Base-by-base conservation (phyloP, 1,140 invertebrate species). In the Drosophila malerkotliana region DNA sequence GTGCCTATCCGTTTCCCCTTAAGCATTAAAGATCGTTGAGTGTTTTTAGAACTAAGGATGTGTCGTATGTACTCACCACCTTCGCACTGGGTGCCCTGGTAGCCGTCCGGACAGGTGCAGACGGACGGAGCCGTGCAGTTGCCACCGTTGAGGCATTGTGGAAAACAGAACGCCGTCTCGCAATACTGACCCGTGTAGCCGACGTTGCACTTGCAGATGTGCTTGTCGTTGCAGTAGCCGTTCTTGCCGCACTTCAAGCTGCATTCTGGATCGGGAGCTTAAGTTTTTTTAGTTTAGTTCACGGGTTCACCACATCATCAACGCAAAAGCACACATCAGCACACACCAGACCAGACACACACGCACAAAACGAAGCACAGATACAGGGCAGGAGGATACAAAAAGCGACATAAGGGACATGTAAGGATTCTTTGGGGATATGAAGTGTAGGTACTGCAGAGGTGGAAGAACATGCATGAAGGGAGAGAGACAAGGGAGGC, bases 1-100 rank as follows among this genome's bases (percentile, higher is more conserved):
- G 18, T 18, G 18, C 18, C 18, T 18, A 18, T 18, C 18, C 18
- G 34, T n/a, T 15, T 28, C n/a, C 32, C 14, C 8, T 24, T 62
- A 62, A 57, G 56, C 63, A 77, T 61, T 59, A 66, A 68, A 72
- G n/a, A 51, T 52, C 34, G 10, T 37, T 37, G 34, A 37, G 34
- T 12, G 34, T 37, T 37, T 12, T 37, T 12, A 37, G 34, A 37
- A 10, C 32, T 8, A 34, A 56, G 14, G 14, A n/a, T 12, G 14
- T 39, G 55, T 18, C 18, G 18, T 24, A 8, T 49, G 39, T 49
- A 93, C 91, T 92, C 92, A 97, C 96, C 97, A 94, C 97, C 97
- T 94, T 98, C 97, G 91, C 97, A 98, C 85, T 97, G 96, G n/a
- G 95, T 93, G 44, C 97, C 97, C 92, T 98, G 97, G 93, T 97